Percentiles rank a stretch among this genome's conserved stretches.
Conservation (phyloP, 2,113 vertebrate genomes). For the Jaculus jaculus region DNA sequence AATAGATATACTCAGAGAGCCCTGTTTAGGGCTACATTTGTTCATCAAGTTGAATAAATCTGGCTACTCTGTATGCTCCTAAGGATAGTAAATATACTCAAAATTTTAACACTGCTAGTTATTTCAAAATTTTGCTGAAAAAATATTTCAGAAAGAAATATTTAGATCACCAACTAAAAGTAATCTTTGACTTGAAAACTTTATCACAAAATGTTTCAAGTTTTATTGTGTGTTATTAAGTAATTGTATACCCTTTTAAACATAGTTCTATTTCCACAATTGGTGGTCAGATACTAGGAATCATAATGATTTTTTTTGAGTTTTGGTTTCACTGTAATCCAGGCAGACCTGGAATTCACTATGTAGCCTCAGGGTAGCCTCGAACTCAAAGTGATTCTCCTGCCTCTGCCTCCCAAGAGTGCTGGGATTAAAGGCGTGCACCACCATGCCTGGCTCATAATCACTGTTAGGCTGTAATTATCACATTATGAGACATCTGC, state of each 20-base stretch:
- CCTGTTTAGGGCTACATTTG: conserved; percentile 15
- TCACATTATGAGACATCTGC: rapidly evolving
- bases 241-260: not conserved
- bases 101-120: conserved; percentile 25
- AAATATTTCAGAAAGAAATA: conserved; percentile 46
- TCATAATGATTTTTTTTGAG: not conserved
- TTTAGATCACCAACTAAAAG: not conserved
- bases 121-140: conserved; percentile 35
- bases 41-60: conserved; percentile 52
- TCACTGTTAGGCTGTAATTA: not conserved
- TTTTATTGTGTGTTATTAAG: not conserved
- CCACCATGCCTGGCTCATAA: too few species aligned
- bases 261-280: not conserved
- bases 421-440: too few species aligned
- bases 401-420: too few species aligned
- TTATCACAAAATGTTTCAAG: not conserved
- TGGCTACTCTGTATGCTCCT: conserved; percentile 11
- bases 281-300: not conserved
- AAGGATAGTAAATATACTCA: not conserved
- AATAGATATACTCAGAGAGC: conserved; percentile 34
- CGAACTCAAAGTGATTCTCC: too few species aligned
- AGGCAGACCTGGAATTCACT: too few species aligned
- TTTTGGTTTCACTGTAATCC: too few species aligned
- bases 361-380: too few species aligned
- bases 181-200: conserved; percentile 11